These are phyloP conservation scores for Mus caroli DNA, from an alignment of 2,797 vertebrate genomes.

Conservation along the genomic window DNA sequence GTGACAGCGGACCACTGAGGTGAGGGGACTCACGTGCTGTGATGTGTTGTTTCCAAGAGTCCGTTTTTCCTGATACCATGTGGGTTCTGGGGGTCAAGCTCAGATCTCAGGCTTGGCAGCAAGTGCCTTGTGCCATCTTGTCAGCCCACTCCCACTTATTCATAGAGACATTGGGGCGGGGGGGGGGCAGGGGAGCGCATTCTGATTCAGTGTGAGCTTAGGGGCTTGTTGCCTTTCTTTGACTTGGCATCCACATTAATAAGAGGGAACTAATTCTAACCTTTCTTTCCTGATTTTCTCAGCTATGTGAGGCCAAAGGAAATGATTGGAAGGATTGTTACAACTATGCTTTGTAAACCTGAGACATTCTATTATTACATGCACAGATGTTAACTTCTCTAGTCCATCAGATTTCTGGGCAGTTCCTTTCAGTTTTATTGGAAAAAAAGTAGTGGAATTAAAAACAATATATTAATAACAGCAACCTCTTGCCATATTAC, in stretches of 20 bases:
- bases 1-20: neutral
- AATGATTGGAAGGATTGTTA: slow-evolving; percentile 13
- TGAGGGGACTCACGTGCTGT: no score
- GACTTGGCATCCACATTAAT: neutral
- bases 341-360: slow-evolving; percentile 62
- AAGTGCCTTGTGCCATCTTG: neutral
- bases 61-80: no score
- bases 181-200: neutral
- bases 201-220: neutral
- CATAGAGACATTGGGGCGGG: neutral
- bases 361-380: slow-evolving; percentile 72
- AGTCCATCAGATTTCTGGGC: slow-evolving; percentile 65
- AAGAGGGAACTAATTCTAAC: neutral
- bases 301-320: neutral
- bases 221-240: neutral
- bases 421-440: slow-evolving; percentile 70
- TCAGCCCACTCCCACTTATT: neutral
- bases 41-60: no score
- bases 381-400: slow-evolving; percentile 73
- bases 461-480: slow-evolving; percentile 73
- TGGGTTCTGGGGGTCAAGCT: neutral
- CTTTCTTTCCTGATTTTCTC: neutral
- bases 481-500: slow-evolving; percentile 71
- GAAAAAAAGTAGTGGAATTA: slow-evolving; percentile 67
- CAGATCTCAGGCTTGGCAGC: neutral